Percentiles rank a stretch among this genome's conserved stretches.
phyloP scores from a whole-genome alignment of 2,113 vertebrate genomes.

The Cyprinodon variegatus region DNA sequence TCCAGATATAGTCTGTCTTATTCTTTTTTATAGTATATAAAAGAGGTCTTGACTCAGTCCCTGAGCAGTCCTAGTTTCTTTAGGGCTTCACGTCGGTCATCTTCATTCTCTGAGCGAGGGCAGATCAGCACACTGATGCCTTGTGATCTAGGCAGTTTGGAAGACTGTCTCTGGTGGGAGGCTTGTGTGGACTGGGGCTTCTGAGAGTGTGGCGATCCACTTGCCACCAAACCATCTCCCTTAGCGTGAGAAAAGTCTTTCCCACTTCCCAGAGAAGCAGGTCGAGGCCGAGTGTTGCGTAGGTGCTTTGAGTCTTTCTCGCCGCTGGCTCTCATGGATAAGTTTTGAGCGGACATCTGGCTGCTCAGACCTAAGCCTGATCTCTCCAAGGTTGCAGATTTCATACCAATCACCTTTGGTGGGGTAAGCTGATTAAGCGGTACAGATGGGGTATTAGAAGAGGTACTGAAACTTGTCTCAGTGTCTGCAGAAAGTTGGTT shows the following conservation, averaged over 20 bases:
- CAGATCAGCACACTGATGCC: conserved; percentile 89
- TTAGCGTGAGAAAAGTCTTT: conserved; percentile 79
- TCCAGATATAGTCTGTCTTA: not conserved
- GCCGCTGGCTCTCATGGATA: conserved; percentile 31
- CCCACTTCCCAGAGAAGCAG: conserved; percentile 75
- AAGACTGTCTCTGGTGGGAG: conserved; percentile 49
- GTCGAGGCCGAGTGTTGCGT: conserved; percentile 76
- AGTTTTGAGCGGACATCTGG: conserved; percentile 31
- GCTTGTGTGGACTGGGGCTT: conserved; percentile 39
- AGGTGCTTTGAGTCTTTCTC: conserved; percentile 60
- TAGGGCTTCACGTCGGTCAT: conserved; percentile 83
- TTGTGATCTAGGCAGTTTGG: conserved; percentile 77
- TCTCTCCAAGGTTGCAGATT: conserved; percentile 86
- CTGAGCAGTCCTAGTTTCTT: conserved; percentile 90
- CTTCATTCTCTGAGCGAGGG: conserved; percentile 77
- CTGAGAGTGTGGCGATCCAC: conserved; percentile 50
- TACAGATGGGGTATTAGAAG: conserved; percentile 12
- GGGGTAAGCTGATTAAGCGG: conserved; percentile 29
- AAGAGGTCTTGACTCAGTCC: conserved; percentile 71
- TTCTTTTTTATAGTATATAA: conserved; percentile 3
- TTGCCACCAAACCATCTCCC: conserved; percentile 5
- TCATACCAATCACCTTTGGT: conserved; percentile 62
- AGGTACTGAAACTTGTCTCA: not conserved
- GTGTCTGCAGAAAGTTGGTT: conserved; percentile 3
- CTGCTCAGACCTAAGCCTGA: conserved; percentile 79